Conservation (phyloP, 2,888 invertebrate species). For the Chrysotoxum bicinctum region DNA sequence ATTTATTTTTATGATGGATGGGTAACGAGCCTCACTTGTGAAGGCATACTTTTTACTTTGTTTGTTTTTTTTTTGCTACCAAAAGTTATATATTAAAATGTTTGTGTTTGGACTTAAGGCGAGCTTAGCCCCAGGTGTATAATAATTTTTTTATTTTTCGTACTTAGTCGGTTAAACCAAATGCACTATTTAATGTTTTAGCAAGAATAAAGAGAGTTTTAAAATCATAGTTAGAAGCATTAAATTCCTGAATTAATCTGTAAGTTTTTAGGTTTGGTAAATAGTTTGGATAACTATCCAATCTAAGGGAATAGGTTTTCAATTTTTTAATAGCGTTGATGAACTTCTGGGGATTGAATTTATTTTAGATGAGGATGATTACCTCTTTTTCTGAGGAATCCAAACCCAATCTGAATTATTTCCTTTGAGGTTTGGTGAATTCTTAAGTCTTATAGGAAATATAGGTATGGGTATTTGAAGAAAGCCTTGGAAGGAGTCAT, state of each 20-base stretch:
- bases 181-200: conserved; percentile 1
- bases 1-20: conserved; percentile 37
- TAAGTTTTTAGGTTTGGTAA: not conserved
- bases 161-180: not conserved
- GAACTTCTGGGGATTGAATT: too few species aligned
- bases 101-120: conserved; percentile 9
- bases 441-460: not conserved
- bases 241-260: not conserved
- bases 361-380: not conserved
- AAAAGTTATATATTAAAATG: conserved; percentile 8
- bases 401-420: not conserved
- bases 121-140: not conserved
- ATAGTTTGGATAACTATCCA: not conserved
- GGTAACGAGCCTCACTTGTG: conserved; percentile 55
- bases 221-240: not conserved
- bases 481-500: too few species aligned
- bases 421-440: not conserved
- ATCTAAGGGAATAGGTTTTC: not conserved
- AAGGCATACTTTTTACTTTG: not conserved
- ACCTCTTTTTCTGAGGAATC: not conserved
- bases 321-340: not conserved
- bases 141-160: not conserved
- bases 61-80: not conserved
- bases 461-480: too few species aligned
- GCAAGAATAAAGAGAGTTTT: not conserved